Percentiles rank a stretch among this genome's conserved stretches.
These are phyloP conservation scores for Platycnemis pennipes DNA, from an alignment of 2,888 invertebrate genomes.

Conservation along the genomic window DNA sequence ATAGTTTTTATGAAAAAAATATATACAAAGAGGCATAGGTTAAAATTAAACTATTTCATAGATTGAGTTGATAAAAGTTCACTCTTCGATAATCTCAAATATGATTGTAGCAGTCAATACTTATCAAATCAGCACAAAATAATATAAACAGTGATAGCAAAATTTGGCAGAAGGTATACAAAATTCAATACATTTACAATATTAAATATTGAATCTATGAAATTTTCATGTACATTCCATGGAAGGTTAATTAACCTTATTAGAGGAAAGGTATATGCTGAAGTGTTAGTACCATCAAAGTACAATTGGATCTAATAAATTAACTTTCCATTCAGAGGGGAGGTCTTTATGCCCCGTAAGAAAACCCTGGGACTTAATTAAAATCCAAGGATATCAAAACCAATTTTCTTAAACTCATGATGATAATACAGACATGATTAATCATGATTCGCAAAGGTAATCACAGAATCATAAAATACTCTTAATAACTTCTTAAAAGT, in stretches of 20 bases:
- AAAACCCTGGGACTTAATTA: neutral
- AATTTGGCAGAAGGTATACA: neutral
- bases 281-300: too few species aligned
- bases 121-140: neutral
- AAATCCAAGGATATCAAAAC: neutral
- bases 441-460: neutral
- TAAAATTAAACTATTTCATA: slow-evolving; percentile 46
- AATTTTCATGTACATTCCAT: neutral
- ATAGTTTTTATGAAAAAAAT: slow-evolving; percentile 58
- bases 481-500: neutral
- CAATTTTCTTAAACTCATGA: neutral
- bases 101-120: neutral
- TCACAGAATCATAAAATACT: neutral
- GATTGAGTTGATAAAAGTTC: neutral
- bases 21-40: slow-evolving; percentile 58
- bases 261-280: too few species aligned
- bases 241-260: neutral
- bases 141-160: neutral
- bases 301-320: too few species aligned
- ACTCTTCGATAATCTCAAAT: slow-evolving; percentile 39
- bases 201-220: too few species aligned
- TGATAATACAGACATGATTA: neutral
- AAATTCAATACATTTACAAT: neutral
- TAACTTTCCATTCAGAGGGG: too few species aligned
- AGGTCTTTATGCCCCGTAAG: too few species aligned